Percentiles rank a stretch among this genome's conserved stretches.
phyloP scores from a whole-genome alignment of 2,888 invertebrate species.

The Amblyjoppa proteus region DNA sequence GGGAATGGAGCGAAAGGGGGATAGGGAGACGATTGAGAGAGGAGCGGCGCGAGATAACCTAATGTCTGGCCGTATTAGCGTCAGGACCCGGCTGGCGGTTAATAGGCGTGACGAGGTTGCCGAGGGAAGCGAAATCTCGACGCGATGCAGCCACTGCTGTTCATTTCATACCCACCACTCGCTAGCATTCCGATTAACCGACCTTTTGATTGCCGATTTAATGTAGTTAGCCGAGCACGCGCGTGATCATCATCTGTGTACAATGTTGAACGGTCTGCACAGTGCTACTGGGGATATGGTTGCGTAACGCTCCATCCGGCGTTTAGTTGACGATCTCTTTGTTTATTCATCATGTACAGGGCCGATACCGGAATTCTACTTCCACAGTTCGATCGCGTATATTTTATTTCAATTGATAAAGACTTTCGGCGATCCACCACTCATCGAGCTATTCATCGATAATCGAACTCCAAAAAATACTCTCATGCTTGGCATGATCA shows the following conservation, averaged over 20 bases:
- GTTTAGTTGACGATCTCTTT: constrained; percentile 24
- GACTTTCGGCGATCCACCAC: neutral
- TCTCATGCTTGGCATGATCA: neutral
- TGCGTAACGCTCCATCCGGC: constrained; percentile 21
- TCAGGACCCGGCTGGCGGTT: constrained; percentile 64
- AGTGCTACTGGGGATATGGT: neutral
- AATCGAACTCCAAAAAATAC: neutral
- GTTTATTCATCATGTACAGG: neutral
- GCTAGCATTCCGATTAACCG: constrained; percentile 72
- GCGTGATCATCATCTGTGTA: constrained; percentile 10
- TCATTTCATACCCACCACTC: constrained; percentile 39
- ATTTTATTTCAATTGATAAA: neutral
- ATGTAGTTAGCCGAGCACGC: constrained; percentile 68
- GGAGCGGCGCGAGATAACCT: constrained; percentile 76
- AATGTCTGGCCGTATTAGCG: constrained; percentile 80
- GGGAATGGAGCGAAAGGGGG: constrained; percentile 20
- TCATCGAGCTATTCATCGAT: too few species aligned
- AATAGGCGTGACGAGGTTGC: constrained; percentile 63
- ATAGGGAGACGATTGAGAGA: constrained; percentile 26
- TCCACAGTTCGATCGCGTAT: neutral
- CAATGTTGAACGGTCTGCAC: constrained; percentile 7
- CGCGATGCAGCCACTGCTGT: constrained; percentile 31
- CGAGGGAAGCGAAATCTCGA: constrained; percentile 58
- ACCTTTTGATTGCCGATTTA: constrained; percentile 76
- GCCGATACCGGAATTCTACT: neutral